phyloP scores from a whole-genome alignment of 1,140 invertebrate species.

The Campodea augens region DNA sequence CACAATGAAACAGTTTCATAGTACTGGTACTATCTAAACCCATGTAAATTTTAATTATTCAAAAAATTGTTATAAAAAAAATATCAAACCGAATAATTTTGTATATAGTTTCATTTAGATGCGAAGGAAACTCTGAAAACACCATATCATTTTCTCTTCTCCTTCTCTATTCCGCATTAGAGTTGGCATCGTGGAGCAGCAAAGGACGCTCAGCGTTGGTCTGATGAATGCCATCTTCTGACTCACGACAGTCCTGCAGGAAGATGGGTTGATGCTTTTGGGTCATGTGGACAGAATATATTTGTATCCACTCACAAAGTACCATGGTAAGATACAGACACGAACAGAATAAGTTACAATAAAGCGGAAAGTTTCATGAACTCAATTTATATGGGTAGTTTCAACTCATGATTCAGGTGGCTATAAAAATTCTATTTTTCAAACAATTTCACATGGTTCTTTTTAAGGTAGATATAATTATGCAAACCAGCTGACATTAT shows the following conservation, averaged over 20 bases:
- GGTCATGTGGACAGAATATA: slow-evolving; percentile 61
- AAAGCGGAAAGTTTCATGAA: too few species aligned
- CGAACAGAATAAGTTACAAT: slow-evolving; percentile 2
- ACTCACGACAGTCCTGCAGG: slow-evolving; percentile 46
- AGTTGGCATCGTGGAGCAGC: slow-evolving; percentile 49
- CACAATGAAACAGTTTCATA: too few species aligned
- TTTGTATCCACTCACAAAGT: slow-evolving; percentile 59
- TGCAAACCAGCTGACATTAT: too few species aligned
- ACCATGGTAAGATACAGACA: slow-evolving; percentile 40
- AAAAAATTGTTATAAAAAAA: too few species aligned
- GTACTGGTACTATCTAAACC: too few species aligned
- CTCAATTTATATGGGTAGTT: too few species aligned
- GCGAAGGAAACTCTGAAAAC: not conserved
- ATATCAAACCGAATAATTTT: too few species aligned
- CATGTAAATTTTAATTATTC: too few species aligned
- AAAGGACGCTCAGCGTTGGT: slow-evolving; percentile 48
- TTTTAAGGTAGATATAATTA: too few species aligned
- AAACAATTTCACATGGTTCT: not conserved
- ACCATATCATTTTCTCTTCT: not conserved
- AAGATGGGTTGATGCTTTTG: slow-evolving; percentile 41
- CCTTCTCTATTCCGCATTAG: slow-evolving; percentile 25
- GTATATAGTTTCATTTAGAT: not conserved
- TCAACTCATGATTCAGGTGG: not conserved
- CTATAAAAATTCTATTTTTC: not conserved
- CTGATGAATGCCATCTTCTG: slow-evolving; percentile 44